Base-by-base conservation (phyloP, 1,140 invertebrate genomes). In the Drosophila bifasciata region DNA sequence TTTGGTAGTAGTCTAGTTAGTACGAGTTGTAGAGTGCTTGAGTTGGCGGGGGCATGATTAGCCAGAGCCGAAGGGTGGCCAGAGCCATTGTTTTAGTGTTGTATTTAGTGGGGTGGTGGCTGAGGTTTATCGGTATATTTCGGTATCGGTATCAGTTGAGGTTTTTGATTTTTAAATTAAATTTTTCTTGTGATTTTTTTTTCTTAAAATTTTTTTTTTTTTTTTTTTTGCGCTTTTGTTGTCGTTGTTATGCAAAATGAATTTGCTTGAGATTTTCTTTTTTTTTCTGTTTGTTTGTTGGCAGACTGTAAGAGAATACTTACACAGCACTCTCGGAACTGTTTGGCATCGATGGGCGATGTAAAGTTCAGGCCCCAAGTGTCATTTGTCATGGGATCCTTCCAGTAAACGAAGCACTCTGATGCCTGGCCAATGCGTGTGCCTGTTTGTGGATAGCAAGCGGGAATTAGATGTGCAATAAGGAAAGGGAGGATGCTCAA, bases 331-430 rank as follows among this genome's bases (percentile, higher is more conserved):
- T 99, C 98, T 91, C 97, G 93, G 92, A 99, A 99, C 92, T 98
- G 96, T 93, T 98, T 98, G 60, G 98, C 98, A 92, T 99, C 98
- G 84, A 98, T 97, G 17, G 98, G 95, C 43, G 97, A 99, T 43
- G 98, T 99, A 91, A 99, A 99, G 93, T 99, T 99, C 56, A 99
- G 94, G 46, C 98, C 98, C 98, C 98, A 99, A n/a, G 98, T 99
- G 92, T 98, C 97, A 92, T 97, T 97, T 71, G 97, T 98, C 94
- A 97, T 96, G 2, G 96, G 95, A 93, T 99, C 98, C 92, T 98
- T 98, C 98, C 98, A 99, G 92, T 99, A 99, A 39, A 99, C 97
- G 92, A 99, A 99, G 93, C 98, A 99, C 93, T 99, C 98, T 8
- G 98, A 99, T 19, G 98, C 98, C 93, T 98, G 98, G 9, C 97